Conservation (phyloP, 2,888 invertebrate species). For the Drosophila austrosaltans region DNA sequence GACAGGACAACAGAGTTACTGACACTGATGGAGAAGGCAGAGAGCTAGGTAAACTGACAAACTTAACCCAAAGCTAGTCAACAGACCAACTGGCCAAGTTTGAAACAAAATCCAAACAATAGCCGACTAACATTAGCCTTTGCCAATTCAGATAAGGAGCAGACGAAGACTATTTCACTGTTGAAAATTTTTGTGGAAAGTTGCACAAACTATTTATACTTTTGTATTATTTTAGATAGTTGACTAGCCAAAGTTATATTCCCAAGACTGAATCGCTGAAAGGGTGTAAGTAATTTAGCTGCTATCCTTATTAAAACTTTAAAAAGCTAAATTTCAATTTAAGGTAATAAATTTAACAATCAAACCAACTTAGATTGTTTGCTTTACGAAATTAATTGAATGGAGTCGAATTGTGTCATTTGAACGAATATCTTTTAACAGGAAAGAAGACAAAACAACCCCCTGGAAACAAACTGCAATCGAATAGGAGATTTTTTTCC, state of each 20-base stretch:
- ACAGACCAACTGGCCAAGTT: slow-evolving; percentile 3
- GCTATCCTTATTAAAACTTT: no score
- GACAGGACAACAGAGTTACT: slow-evolving; percentile 57
- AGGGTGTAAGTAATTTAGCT: no score
- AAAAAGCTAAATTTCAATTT: no score
- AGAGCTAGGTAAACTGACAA: slow-evolving; percentile 5
- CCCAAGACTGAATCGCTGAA: no score
- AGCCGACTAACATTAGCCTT: slow-evolving; percentile 5
- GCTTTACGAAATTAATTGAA: background rate
- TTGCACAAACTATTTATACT: background rate
- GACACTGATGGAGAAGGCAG: slow-evolving; percentile 59
- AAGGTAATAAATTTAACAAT: no score
- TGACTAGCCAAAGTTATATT: no score
- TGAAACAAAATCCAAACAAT: slow-evolving; percentile 6
- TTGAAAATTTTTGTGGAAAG: background rate
- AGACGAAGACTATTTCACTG: background rate
- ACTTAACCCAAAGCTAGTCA: slow-evolving; percentile 7
- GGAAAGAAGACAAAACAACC: background rate
- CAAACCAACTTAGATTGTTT: no score
- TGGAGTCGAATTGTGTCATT: background rate
- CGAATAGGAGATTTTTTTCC: slow-evolving; percentile 32
- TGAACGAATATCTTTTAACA: background rate
- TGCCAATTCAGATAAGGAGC: slow-evolving; percentile 4
- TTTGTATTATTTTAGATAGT: no score
- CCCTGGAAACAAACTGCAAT: slow-evolving; percentile 35